These are phyloP conservation scores for Trichomalopsis sarcophagae DNA, from an alignment of 1,140 invertebrate genomes.

Conservation along the genomic window DNA sequence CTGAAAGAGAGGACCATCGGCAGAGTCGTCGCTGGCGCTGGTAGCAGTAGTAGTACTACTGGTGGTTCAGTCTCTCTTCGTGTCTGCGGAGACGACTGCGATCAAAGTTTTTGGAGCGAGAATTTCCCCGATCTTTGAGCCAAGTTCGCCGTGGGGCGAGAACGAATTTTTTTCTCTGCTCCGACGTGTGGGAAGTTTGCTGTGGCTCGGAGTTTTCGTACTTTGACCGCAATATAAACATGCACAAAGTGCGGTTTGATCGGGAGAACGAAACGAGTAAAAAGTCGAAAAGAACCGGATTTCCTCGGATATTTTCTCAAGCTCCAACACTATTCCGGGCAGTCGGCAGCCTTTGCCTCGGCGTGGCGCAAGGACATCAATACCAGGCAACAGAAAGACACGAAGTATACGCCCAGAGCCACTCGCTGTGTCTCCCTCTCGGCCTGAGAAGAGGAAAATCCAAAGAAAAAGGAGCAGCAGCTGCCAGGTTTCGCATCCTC, in stretches of 20 bases:
- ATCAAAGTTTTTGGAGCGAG: neutral
- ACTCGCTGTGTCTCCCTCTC: neutral
- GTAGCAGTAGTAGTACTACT: neutral
- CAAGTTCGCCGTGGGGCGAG: neutral
- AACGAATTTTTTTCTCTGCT: too few relatives aligned
- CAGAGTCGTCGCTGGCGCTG: neutral
- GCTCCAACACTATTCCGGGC: neutral
- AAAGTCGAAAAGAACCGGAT: neutral
- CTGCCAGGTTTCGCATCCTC: neutral
- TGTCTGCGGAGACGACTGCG: too few relatives aligned
- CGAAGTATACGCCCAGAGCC: neutral
- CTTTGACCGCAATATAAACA: too few relatives aligned
- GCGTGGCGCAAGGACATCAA: neutral
- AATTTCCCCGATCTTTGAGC: neutral
- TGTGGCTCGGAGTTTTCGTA: too few relatives aligned
- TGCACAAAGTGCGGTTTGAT: too few relatives aligned
- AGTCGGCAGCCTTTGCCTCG: neutral
- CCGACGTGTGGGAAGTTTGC: too few relatives aligned
- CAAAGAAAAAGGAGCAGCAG: constrained; percentile 34
- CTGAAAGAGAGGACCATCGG: neutral
- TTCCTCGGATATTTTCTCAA: too few relatives aligned
- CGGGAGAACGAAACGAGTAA: too few relatives aligned
- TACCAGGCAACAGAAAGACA: constrained; percentile 14
- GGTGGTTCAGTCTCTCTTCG: neutral
- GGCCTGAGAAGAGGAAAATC: neutral